Evolutionary conservation across 2,113 vertebrate species (phyloP).

Genomic region (Melanocharis versteri): DNA sequence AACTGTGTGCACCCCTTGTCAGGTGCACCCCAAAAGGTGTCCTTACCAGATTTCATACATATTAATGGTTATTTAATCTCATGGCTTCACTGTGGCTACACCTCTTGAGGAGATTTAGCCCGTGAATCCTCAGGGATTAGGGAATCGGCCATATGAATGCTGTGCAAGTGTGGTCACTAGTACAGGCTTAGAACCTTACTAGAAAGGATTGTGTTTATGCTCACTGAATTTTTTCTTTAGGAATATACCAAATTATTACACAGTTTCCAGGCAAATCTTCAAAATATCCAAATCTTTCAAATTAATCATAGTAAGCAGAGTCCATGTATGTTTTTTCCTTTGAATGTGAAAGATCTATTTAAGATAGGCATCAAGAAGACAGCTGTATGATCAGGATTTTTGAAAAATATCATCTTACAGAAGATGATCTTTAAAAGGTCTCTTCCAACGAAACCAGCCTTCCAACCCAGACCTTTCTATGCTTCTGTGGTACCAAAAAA

Average conservation of each 20-base stretch:
- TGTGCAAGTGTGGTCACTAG: background rate
- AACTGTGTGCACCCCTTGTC: too few relatives aligned
- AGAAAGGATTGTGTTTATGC: background rate
- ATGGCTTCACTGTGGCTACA: background rate
- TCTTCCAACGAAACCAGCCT: background rate
- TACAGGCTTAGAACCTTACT: background rate
- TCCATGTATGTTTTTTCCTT: background rate
- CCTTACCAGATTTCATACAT: background rate
- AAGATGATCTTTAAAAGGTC: background rate
- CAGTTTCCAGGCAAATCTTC: background rate
- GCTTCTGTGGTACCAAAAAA: background rate
- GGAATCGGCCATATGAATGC: background rate
- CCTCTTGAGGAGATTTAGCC: background rate
- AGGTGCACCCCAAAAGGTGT: background rate
- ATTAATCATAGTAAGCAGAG: background rate
- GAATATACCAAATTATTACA: background rate
- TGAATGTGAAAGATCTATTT: background rate
- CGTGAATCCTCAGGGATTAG: background rate
- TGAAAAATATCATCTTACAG: background rate
- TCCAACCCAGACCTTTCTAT: background rate
- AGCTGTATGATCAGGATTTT: background rate
- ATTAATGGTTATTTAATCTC: background rate
- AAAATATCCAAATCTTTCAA: background rate
- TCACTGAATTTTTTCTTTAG: background rate
- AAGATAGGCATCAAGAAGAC: background rate